Conservation (phyloP, 2,888 invertebrate species). For the Agonum fuliginosum region DNA sequence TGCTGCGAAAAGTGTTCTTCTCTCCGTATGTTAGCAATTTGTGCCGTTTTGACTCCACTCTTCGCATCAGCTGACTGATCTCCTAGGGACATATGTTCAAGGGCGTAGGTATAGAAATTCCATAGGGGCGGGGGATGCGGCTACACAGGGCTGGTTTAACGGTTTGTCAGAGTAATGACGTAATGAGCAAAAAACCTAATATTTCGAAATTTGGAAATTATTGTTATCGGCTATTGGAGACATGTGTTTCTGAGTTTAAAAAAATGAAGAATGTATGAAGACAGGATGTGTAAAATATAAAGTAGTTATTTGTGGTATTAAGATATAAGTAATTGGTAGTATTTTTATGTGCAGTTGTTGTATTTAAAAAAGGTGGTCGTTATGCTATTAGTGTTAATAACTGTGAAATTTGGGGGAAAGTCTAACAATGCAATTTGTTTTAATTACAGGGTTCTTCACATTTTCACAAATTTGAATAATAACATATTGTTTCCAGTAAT, state of each 20-base stretch:
- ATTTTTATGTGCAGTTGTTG: neutral
- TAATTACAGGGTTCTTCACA: no score
- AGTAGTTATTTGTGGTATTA: slow-evolving; percentile 27
- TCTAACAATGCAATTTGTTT: no score
- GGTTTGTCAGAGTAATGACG: neutral
- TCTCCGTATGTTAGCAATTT: neutral
- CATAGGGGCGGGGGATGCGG: neutral
- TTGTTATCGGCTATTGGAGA: slow-evolving; percentile 11
- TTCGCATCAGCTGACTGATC: slow-evolving; percentile 13
- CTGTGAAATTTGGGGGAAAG: no score
- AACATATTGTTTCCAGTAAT: no score
- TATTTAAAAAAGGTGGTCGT: neutral
- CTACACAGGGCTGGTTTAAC: slow-evolving; percentile 11
- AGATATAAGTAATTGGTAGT: neutral
- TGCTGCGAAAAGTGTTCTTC: no score
- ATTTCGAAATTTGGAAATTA: slow-evolving; percentile 24
- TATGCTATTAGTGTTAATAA: no score
- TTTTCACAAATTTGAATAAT: no score
- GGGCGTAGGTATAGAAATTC: slow-evolving; percentile 1
- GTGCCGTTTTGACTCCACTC: neutral
- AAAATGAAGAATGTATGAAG: neutral
- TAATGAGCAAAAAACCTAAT: slow-evolving; percentile 23
- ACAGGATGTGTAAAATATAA: neutral
- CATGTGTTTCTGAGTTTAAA: slow-evolving; percentile 10
- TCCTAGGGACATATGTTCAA: neutral